Evolutionary conservation across 2,113 vertebrate genomes (phyloP), one percentile per base, ranked within the genome.

Genomic region (Mustelus asterias): DNA sequence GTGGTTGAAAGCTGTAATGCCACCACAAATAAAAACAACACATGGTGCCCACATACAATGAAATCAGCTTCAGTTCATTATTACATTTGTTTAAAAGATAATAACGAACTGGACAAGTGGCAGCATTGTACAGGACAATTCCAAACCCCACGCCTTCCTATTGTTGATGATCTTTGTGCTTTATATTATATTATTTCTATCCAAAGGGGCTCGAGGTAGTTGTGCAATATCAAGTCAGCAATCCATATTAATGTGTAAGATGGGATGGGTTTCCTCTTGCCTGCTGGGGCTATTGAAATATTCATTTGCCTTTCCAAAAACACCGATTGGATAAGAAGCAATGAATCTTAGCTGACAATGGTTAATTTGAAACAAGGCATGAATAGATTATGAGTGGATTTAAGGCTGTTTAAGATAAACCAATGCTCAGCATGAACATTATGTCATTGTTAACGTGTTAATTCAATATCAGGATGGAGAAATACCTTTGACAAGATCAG

Each of bases 351-450:
- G 20, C 72, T 70, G 63, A 70, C 22, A 44, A 70, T 1, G 48
- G 67, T 70, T 94, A 37, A 95, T 95, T 95, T 95, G 48, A 95
- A 95, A 95, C 7, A 26, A 76, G 67, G 33, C 5, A 33, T 72
- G 26, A 95, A 95, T 95, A 48, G n/a, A 69, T 69, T 67, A 69
- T 94, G 14, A 69, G 18, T 69, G 22, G 44, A 44, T 72, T 48
- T 95, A 16, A 76, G 44, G 5, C 69, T 26, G 94, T 54, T 33
- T 76, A 72, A 72, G 1, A 11, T 72, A 54, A 95, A 16, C 26
- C 41, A 54, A 18, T 95, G 67, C 67, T 76, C 24, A 54, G 7
- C 70, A 16, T 70, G 33, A 60, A 37, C 6, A 65, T 92, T 9
- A 14, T 6, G 3, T 7, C 60, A 20, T 63, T 92, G 29, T 29